These are phyloP conservation scores for Hylyphantes graminicola DNA, from an alignment of 1,140 invertebrate genomes.

Conservation along the genomic window DNA sequence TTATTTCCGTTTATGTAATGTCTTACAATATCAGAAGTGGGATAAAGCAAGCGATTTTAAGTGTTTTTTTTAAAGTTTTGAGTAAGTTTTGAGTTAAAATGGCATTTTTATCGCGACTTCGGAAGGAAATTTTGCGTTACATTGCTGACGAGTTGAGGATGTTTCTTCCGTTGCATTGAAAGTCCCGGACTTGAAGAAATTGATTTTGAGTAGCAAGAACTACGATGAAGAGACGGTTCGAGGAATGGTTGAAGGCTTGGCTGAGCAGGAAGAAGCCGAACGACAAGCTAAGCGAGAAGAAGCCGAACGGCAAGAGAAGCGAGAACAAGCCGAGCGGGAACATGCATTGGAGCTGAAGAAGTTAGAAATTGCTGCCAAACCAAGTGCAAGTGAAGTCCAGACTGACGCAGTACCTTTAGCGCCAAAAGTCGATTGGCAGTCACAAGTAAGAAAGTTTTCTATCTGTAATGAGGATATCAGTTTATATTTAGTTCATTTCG, in stretches of 20 bases:
- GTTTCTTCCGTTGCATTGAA: background rate
- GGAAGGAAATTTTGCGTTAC: background rate
- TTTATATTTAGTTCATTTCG: background rate
- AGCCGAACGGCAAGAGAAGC: background rate
- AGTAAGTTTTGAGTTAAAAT: too few relatives aligned
- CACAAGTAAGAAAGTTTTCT: background rate
- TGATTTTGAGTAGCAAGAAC: background rate
- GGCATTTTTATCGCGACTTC: background rate
- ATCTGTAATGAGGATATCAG: background rate
- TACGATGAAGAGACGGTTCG: background rate
- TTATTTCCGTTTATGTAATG: too few relatives aligned
- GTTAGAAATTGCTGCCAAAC: background rate
- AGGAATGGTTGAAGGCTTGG: background rate
- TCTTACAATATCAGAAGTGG: too few relatives aligned
- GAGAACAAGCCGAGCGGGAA: background rate
- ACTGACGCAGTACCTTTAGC: background rate
- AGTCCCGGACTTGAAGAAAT: too few relatives aligned
- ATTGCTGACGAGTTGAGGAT: background rate
- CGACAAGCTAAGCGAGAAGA: background rate
- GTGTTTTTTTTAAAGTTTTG: too few relatives aligned
- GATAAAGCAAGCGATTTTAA: too few relatives aligned
- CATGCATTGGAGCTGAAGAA: background rate
- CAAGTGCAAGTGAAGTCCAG: background rate
- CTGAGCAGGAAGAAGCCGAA: background rate
- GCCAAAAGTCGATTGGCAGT: background rate